Conservation (phyloP, 2,888 invertebrate species). For the Conus canariensis region DNA sequence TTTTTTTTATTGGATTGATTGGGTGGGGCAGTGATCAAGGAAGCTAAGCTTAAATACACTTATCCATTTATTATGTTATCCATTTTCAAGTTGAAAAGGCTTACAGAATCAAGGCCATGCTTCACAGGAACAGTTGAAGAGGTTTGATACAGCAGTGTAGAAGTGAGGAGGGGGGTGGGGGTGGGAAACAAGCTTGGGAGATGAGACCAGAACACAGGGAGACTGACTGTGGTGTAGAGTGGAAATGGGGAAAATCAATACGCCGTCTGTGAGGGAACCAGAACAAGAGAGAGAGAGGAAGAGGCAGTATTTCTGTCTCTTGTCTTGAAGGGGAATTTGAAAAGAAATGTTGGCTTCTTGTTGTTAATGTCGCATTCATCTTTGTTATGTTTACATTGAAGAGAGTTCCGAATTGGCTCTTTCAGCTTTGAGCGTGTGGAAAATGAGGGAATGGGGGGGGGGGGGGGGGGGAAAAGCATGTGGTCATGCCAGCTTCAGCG, state of each 20-base stretch:
- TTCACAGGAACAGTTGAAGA: not conserved
- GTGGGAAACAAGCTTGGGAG: not conserved
- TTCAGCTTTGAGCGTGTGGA: too few relatives aligned
- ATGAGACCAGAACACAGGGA: slow-evolving; percentile 1
- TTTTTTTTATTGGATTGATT: too few relatives aligned
- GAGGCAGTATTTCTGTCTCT: not conserved
- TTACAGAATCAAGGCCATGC: too few relatives aligned
- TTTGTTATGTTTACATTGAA: not conserved
- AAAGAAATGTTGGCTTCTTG: not conserved
- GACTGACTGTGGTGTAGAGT: not conserved
- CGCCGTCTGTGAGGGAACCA: not conserved
- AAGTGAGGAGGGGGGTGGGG: not conserved
- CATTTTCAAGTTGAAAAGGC: too few relatives aligned
- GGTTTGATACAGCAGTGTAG: not conserved
- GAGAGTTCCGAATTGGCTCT: not conserved
- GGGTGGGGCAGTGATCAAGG: too few relatives aligned
- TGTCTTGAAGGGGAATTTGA: not conserved
- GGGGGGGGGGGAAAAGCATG: not conserved
- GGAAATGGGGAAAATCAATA: slow-evolving; percentile 21
- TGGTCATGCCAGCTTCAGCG: not conserved
- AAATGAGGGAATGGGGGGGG: too few relatives aligned
- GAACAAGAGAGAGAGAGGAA: not conserved
- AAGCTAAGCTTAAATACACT: too few relatives aligned
- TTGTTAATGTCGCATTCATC: not conserved
- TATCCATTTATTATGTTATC: too few relatives aligned